Base-by-base conservation (phyloP, 2,113 vertebrate genomes). In the Corydoras sp. region DNA sequence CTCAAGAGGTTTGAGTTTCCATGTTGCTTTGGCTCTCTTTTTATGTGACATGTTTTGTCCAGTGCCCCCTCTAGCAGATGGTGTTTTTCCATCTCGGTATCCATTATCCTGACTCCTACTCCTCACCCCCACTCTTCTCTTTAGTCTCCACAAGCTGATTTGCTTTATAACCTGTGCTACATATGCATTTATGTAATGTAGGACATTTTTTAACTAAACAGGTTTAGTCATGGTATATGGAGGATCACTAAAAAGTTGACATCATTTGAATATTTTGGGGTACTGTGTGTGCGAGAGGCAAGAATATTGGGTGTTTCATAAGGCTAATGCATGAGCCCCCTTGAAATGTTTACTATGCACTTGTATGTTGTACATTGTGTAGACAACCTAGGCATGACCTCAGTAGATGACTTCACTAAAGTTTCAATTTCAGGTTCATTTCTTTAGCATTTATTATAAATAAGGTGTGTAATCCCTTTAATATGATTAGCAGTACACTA, bases 331-430 rank as follows among this genome's bases (percentile, higher is more conserved):
- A 74, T 67, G 63, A 73, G 58, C 78, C 49, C 58, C 62, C 12
- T 69, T 24, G 59, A 30, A 62, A 60, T 65, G 62, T 81, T 51
- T 53, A 73, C 76, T 82, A 74, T 82, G 80, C 73, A 80, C 71
- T 65, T 74, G 58, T 71, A 56, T 67, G 56, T 73, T 56, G 58
- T 70, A 48, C 51, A 32, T 61, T 15, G 35, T 74, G 55, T 66
- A 18, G 55, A 8, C 13, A 5, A 65, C 54, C 59, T 56, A 50
- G 61, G 67, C 14, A 12, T 61, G 61, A 65, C 62, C 58, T 62
- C 64, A 30, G 58, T 72, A 31, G 43, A 49, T 43, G 48, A 54
- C 24, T 31, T 73, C 69, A 72, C 48, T 32, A 43, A 64, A 30
- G 24, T 24, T 66, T 13, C 14, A 54, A 14, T 67, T 67, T 73